phyloP scores from a whole-genome alignment of 2,113 vertebrate species.

The Piaya cayana region DNA sequence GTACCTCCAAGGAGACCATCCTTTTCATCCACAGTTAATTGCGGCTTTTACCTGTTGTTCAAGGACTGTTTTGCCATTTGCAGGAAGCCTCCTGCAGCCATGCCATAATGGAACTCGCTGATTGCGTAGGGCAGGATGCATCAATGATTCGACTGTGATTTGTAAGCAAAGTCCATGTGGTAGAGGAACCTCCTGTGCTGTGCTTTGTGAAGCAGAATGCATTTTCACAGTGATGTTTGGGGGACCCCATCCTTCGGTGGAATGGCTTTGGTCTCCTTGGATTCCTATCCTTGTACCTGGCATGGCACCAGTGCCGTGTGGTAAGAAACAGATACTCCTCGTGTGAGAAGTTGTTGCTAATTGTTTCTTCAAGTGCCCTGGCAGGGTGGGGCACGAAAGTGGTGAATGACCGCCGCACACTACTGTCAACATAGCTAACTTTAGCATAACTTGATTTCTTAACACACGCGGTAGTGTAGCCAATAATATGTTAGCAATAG shows the following conservation, averaged over 20 bases:
- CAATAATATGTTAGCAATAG: too few species aligned
- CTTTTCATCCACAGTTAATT: conserved; percentile 46
- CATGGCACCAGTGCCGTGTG: not conserved
- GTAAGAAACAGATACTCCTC: not conserved
- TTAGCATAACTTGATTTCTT: too few species aligned
- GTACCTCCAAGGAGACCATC: conserved; percentile 14
- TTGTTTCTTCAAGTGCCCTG: too few species aligned
- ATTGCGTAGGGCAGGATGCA: not conserved
- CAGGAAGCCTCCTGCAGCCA: conserved; percentile 4
- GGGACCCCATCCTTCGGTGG: not conserved
- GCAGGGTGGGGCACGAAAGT: too few species aligned
- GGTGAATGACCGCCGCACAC: too few species aligned
- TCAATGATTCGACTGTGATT: not conserved
- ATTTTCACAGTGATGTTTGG: not conserved
- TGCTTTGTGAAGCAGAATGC: not conserved
- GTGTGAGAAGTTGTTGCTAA: too few species aligned
- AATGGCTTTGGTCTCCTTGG: not conserved
- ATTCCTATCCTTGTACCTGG: not conserved
- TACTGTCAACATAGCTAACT: too few species aligned
- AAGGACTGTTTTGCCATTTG: conserved; percentile 31
- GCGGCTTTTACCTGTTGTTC: conserved; percentile 36
- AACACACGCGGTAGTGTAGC: too few species aligned
- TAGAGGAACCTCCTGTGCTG: not conserved
- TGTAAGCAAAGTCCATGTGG: not conserved
- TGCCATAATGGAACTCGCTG: not conserved